Percentiles rank a stretch among this genome's conserved stretches.
Conservation (phyloP, 92 coral and sea anemone species). For the Heliopora coerulea region DNA sequence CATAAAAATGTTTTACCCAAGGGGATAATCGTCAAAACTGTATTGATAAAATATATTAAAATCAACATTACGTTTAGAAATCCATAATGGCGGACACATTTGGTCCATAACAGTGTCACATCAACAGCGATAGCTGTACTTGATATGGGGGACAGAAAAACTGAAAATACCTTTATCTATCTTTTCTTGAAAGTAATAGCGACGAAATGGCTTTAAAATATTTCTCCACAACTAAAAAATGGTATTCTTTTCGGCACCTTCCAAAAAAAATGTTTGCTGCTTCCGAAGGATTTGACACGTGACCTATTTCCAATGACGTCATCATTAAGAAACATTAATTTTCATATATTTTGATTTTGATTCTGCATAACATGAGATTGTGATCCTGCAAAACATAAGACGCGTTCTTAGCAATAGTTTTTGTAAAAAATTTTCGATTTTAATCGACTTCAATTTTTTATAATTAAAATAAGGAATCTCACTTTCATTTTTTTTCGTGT, state of each 20-base stretch:
- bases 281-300: slow-evolving; percentile 21
- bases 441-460: too few relatives aligned
- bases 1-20: too few relatives aligned
- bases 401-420: too few relatives aligned
- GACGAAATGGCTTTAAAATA: not conserved
- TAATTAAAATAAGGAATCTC: too few relatives aligned
- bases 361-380: too few relatives aligned
- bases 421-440: too few relatives aligned
- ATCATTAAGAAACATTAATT: not conserved
- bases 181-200: not conserved
- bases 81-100: not conserved
- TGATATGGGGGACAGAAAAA: not conserved
- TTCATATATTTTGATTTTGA: too few relatives aligned
- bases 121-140: not conserved
- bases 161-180: slow-evolving; percentile 5
- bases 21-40: not conserved
- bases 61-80: not conserved
- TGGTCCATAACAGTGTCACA: not conserved
- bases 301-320: slow-evolving; percentile 35
- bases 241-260: slow-evolving; percentile 8
- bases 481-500: too few relatives aligned
- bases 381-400: too few relatives aligned
- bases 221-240: not conserved
- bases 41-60: not conserved
- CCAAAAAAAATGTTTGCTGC: not conserved